phyloP scores from a whole-genome alignment of 2,797 vertebrate species.

The Enteromius viviparus region DNA sequence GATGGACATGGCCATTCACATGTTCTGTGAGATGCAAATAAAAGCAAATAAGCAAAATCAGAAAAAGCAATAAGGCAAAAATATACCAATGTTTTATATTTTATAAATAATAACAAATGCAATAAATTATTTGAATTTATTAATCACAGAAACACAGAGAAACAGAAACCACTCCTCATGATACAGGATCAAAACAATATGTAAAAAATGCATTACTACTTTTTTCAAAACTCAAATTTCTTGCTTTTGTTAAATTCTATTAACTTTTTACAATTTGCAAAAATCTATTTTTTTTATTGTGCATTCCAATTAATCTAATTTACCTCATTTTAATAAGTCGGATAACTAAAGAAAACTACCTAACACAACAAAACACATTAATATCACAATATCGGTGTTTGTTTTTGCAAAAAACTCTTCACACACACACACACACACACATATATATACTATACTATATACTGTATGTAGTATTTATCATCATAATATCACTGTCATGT shows the following conservation, averaged over 20 bases:
- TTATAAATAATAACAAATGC: too few species aligned
- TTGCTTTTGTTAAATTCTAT: neutral
- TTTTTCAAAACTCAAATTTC: neutral
- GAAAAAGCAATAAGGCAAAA: neutral
- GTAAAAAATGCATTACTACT: neutral
- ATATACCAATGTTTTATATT: neutral
- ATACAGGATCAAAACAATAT: neutral
- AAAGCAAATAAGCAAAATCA: neutral
- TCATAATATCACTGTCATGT: neutral
- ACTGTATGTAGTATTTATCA: neutral
- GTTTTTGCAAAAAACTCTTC: too few species aligned
- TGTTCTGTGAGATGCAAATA: conserved; percentile 10
- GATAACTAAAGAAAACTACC: too few species aligned
- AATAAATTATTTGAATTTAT: neutral
- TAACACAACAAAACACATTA: too few species aligned
- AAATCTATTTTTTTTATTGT: too few species aligned
- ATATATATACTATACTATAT: too few species aligned
- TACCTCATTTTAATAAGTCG: too few species aligned
- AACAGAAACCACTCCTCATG: neutral
- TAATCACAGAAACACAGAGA: neutral
- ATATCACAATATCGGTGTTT: too few species aligned
- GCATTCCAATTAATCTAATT: too few species aligned
- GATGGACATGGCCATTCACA: conserved; percentile 25
- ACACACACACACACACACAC: too few species aligned
- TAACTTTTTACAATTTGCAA: too few species aligned